Evolutionary conservation across 2,888 invertebrate species (phyloP).

Genomic region (Drosophila mettleri): DNA sequence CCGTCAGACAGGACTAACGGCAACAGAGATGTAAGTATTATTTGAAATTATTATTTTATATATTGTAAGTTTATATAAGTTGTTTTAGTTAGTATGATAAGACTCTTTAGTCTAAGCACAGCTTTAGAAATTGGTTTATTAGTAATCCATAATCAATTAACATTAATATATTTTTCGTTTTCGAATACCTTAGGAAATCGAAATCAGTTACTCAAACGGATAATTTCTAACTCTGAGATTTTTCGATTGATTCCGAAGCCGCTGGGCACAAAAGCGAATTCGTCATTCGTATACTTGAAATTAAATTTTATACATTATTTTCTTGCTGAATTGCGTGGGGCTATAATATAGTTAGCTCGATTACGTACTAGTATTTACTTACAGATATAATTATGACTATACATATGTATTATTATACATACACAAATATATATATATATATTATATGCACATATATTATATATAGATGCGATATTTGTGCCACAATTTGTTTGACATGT

Average conservation of each 20-base stretch:
- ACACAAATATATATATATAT: neutral
- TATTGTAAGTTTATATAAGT: too few species aligned
- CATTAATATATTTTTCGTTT: too few species aligned
- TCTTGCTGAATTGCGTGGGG: slow-evolving; percentile 7
- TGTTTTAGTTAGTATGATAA: too few species aligned
- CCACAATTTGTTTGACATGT: slow-evolving; percentile 52
- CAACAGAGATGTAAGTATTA: slow-evolving; percentile 78
- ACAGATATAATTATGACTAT: slow-evolving; percentile 37
- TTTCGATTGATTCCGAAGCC: slow-evolving; percentile 2
- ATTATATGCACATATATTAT: neutral
- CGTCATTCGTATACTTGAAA: slow-evolving; percentile 1
- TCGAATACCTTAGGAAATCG: too few species aligned
- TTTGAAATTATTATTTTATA: too few species aligned
- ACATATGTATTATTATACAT: slow-evolving; percentile 8
- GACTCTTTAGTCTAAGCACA: too few species aligned
- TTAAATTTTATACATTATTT: slow-evolving; percentile 6
- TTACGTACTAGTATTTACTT: slow-evolving; percentile 32
- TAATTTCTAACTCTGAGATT: neutral
- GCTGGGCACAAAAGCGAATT: slow-evolving; percentile 1
- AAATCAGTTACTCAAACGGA: neutral
- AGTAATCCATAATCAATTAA: neutral
- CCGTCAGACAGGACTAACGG: slow-evolving; percentile 42
- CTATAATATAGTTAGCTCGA: slow-evolving; percentile 34
- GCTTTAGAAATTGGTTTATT: too few species aligned
- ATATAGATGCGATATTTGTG: slow-evolving; percentile 36